Percentiles rank a stretch among this genome's conserved stretches.
These are phyloP conservation scores for Labeo calbasu DNA, from an alignment of 2,797 vertebrate species.

Conservation along the genomic window DNA sequence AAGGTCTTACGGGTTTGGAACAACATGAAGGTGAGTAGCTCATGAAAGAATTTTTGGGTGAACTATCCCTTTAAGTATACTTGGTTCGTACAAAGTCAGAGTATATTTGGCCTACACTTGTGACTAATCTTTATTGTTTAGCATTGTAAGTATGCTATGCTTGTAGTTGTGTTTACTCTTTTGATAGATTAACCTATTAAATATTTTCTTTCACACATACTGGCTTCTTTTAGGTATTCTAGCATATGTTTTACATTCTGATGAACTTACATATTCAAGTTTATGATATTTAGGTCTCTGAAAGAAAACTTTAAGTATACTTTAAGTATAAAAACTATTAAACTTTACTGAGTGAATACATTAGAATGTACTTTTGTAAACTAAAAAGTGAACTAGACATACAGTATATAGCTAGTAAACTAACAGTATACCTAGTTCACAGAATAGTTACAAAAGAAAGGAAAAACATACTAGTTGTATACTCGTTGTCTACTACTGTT, in stretches of 20 bases:
- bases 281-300: neutral
- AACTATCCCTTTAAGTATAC: too few relatives aligned
- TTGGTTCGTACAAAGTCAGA: neutral
- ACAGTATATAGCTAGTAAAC: neutral
- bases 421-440: neutral
- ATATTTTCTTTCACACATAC: neutral
- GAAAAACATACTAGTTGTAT: too few relatives aligned
- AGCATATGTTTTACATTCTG: neutral
- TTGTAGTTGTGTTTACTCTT: neutral
- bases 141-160: neutral
- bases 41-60: too few relatives aligned
- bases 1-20: too few relatives aligned
- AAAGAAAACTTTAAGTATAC: neutral
- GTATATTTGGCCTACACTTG: neutral
- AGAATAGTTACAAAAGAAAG: neutral
- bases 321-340: neutral
- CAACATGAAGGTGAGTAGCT: too few relatives aligned
- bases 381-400: neutral
- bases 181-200: neutral
- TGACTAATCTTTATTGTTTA: neutral
- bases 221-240: neutral
- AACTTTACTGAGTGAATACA: neutral
- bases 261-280: neutral
- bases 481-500: neutral
- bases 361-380: neutral